Conservation (phyloP, 2,113 vertebrate species). For the Bucco capensis region DNA sequence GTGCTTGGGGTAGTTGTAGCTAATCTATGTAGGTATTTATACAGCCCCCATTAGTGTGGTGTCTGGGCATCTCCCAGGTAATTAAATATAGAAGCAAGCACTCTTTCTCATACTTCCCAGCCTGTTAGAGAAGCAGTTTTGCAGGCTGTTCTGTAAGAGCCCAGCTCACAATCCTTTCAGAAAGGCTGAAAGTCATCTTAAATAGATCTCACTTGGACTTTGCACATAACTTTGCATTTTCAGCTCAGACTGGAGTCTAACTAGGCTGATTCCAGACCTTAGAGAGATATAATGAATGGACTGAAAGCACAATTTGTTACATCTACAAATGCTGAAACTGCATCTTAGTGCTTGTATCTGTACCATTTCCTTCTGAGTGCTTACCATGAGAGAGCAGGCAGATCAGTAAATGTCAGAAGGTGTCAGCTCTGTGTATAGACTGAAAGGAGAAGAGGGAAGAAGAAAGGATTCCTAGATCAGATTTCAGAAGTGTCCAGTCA, state of each 20-base stretch:
- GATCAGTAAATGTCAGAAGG: not conserved
- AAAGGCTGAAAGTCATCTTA: not conserved
- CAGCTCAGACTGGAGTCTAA: not conserved
- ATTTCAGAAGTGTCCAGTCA: not conserved
- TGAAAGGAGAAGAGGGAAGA: not conserved
- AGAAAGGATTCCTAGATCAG: rapidly evolving
- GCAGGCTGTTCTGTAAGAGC: not conserved
- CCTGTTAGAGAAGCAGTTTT: not conserved
- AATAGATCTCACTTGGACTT: not conserved
- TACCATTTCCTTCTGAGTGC: not conserved
- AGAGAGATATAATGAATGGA: not conserved
- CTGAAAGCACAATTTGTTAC: not conserved
- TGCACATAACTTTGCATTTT: rapidly evolving
- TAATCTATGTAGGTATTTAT: conserved; percentile 4
- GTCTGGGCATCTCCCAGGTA: not conserved
- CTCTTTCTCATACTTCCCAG: not conserved
- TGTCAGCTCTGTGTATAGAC: not conserved
- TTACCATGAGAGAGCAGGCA: rapidly evolving
- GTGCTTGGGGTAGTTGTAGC: not conserved
- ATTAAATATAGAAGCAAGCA: not conserved
- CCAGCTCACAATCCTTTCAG: not conserved
- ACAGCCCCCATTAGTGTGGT: not conserved
- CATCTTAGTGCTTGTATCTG: rapidly evolving
- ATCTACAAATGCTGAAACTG: rapidly evolving
- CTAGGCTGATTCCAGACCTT: not conserved